phyloP scores from a whole-genome alignment of 1,140 invertebrate species.

The Cryptotermes secundus region DNA sequence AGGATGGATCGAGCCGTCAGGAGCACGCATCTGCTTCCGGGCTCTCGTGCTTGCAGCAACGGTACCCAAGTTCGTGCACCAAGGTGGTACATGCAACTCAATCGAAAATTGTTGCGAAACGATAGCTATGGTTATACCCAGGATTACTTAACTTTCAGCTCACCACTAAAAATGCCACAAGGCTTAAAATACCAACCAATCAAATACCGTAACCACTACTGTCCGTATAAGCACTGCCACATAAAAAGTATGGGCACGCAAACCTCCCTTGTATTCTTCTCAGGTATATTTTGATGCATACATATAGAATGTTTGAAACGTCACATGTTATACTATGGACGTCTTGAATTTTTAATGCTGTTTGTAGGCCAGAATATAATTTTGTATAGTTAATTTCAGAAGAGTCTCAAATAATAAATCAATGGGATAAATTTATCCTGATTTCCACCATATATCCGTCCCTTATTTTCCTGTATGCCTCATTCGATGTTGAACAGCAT shows the following conservation, averaged over 20 bases:
- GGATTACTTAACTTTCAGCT: background rate
- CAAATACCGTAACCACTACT: background rate
- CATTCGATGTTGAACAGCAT: too few relatives aligned
- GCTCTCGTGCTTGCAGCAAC: too few relatives aligned
- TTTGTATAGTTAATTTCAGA: too few relatives aligned
- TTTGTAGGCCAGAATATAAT: too few relatives aligned
- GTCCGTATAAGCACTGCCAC: background rate
- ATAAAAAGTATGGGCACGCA: background rate
- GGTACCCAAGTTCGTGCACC: background rate
- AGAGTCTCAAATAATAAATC: too few relatives aligned
- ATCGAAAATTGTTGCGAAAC: background rate
- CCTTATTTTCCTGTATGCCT: too few relatives aligned
- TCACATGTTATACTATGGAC: too few relatives aligned
- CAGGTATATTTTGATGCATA: background rate
- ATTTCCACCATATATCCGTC: too few relatives aligned
- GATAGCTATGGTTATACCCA: background rate
- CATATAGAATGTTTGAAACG: background rate
- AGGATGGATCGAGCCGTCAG: too few relatives aligned
- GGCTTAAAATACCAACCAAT: slow-evolving; percentile 6
- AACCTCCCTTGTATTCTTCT: background rate
- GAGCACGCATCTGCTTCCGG: too few relatives aligned
- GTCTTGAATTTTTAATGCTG: too few relatives aligned
- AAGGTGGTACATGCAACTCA: background rate
- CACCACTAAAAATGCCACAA: background rate
- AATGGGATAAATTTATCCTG: too few relatives aligned